A percentile compares a stretch with the other conserved stretches of the same genome.
These are phyloP conservation scores for Sinopyrophorus schimmeli DNA, from an alignment of 2,888 invertebrate species.

Conservation along the genomic window DNA sequence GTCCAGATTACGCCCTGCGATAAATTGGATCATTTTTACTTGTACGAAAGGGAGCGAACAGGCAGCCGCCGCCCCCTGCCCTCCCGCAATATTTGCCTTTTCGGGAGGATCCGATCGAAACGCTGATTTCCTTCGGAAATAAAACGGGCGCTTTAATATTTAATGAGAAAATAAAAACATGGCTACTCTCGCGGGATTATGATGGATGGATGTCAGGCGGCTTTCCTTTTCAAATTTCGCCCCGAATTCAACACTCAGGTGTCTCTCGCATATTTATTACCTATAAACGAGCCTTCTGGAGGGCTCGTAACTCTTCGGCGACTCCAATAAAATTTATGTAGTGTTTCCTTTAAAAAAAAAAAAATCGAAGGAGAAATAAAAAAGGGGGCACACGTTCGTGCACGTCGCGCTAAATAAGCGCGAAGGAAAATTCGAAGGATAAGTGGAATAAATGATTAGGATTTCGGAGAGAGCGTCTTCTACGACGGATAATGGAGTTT, in stretches of 20 bases:
- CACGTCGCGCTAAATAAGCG: constrained; percentile 24
- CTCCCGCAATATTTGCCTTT: too few relatives aligned
- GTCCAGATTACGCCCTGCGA: constrained; percentile 21
- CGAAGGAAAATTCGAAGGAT: constrained; percentile 24
- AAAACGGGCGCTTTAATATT: not conserved
- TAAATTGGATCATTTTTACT: constrained; percentile 30
- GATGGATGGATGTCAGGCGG: constrained; percentile 5
- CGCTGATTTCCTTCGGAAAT: too few relatives aligned
- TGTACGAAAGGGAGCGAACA: constrained; percentile 10
- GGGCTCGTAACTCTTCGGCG: constrained; percentile 9
- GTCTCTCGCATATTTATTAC: constrained; percentile 10
- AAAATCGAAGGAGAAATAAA: not conserved
- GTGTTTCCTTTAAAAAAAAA: too few relatives aligned
- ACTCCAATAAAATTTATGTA: constrained; percentile 26
- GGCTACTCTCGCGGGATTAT: constrained; percentile 1
- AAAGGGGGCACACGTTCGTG: constrained; percentile 21
- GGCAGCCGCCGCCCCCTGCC: constrained; percentile 7
- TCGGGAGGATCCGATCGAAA: too few relatives aligned
- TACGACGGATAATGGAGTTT: constrained; percentile 31
- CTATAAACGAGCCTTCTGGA: constrained; percentile 10
- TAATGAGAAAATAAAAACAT: constrained; percentile 8
- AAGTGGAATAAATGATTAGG: constrained; percentile 33
- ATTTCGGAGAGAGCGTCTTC: constrained; percentile 24
- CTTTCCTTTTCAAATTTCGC: constrained; percentile 10
- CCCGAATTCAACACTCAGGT: constrained; percentile 14